phyloP scores from a whole-genome alignment of 2,888 invertebrate species.

The Diadegma fenestrale region DNA sequence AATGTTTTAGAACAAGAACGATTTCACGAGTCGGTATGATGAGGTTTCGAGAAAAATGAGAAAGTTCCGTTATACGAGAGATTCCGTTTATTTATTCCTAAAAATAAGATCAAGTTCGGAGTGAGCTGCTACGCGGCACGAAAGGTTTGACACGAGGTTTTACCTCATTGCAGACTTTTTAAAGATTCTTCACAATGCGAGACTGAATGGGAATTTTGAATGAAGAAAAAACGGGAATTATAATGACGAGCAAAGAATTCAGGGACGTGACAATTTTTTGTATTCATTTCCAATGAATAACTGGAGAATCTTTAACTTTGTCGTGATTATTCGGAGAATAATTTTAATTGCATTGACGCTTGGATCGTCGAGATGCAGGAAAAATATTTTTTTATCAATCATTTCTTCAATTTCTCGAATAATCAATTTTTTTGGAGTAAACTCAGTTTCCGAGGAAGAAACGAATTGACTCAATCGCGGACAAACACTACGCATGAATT shows the following conservation, averaged over 20 bases:
- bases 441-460: background rate
- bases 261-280: background rate
- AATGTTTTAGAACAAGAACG: background rate
- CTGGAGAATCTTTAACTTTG: background rate
- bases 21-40: background rate
- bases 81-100: constrained; percentile 20
- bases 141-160: constrained; percentile 20
- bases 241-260: background rate
- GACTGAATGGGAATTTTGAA: background rate
- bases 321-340: background rate
- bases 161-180: background rate
- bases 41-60: constrained; percentile 16
- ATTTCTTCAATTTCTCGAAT: background rate
- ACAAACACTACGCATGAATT: too few species aligned
- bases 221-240: background rate
- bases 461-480: too few species aligned
- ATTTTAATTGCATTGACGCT: background rate
- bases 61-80: background rate
- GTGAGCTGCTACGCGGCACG: constrained; percentile 6
- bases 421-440: background rate
- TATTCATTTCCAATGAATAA: background rate
- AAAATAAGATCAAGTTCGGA: constrained; percentile 39
- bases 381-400: background rate
- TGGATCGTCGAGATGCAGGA: background rate
- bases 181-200: background rate